Conservation (phyloP, 2,113 vertebrate genomes). For the Calidris pygmaea region DNA sequence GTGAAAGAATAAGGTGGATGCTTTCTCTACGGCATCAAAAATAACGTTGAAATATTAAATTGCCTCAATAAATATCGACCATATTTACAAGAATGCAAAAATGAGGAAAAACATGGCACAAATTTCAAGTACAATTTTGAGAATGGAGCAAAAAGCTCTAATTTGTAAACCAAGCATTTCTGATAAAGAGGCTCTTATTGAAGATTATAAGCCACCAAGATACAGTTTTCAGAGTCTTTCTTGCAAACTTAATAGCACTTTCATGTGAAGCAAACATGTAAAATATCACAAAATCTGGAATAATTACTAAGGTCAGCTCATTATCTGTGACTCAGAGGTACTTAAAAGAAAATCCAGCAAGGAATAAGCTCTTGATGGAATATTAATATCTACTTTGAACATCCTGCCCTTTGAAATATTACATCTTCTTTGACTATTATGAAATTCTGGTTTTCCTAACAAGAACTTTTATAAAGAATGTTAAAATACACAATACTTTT, state of each 20-base stretch:
- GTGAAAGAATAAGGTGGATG: background rate
- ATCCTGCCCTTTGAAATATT: conserved; percentile 6
- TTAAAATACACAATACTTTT: background rate
- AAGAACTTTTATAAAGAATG: background rate
- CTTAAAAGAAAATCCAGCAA: conserved; percentile 37
- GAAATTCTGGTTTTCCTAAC: background rate
- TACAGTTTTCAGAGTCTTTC: background rate
- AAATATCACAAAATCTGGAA: conserved; percentile 43
- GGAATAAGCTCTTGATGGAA: conserved; percentile 27
- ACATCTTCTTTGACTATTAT: background rate
- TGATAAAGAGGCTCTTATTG: background rate
- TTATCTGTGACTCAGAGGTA: conserved; percentile 46
- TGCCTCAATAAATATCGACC: background rate
- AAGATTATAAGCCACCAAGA: background rate
- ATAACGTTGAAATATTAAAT: background rate
- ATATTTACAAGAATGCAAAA: background rate
- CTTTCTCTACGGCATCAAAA: background rate
- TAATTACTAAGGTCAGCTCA: conserved; percentile 53
- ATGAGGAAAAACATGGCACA: background rate
- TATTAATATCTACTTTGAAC: conserved; percentile 41
- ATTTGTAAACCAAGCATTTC: background rate
- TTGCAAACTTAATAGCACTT: conserved; percentile 7
- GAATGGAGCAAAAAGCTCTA: background rate
- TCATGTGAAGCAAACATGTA: conserved; percentile 10
- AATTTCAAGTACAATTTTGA: background rate